Percentiles rank a stretch among this genome's conserved stretches.
phyloP scores from a whole-genome alignment of 2,888 invertebrate species.

The Drosophila vallismaia region DNA sequence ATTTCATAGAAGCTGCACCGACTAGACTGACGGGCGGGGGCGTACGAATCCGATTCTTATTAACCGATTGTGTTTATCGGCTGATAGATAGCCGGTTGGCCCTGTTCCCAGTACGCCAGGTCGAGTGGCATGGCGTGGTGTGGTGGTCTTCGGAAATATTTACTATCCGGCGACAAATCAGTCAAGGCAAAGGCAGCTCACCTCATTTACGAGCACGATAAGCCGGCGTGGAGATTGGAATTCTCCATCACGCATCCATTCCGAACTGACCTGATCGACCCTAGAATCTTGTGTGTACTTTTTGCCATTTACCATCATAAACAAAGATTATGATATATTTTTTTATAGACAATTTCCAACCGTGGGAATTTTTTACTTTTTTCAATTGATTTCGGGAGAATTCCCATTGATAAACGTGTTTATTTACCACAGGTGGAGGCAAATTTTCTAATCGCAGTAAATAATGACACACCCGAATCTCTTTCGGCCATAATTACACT shows the following conservation, averaged over 20 bases:
- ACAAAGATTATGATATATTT: neutral
- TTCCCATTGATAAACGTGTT: constrained; percentile 4
- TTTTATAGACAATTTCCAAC: neutral
- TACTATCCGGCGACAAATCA: constrained; percentile 28
- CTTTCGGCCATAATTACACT: constrained; percentile 15
- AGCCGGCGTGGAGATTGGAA: constrained; percentile 25
- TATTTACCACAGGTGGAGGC: neutral
- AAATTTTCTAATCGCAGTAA: neutral
- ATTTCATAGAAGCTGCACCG: constrained; percentile 8
- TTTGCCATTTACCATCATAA: neutral
- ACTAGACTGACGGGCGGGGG: constrained; percentile 18
- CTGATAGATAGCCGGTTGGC: constrained; percentile 10
- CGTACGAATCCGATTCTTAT: constrained; percentile 11
- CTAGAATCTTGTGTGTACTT: neutral
- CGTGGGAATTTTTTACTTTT: neutral
- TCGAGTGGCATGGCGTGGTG: constrained; percentile 35
- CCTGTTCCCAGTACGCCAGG: constrained; percentile 15
- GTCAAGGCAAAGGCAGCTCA: constrained; percentile 2
- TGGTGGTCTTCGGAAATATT: constrained; percentile 22
- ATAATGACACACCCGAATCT: neutral
- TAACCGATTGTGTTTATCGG: constrained; percentile 19
- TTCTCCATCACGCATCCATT: constrained; percentile 32
- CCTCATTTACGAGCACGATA: constrained; percentile 34
- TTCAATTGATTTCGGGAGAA: constrained; percentile 1
- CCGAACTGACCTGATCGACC: constrained; percentile 22